A percentile compares a stretch with the other conserved stretches of the same genome.
phyloP scores from a whole-genome alignment of 2,113 vertebrate genomes.

The Heliornis fulica region DNA sequence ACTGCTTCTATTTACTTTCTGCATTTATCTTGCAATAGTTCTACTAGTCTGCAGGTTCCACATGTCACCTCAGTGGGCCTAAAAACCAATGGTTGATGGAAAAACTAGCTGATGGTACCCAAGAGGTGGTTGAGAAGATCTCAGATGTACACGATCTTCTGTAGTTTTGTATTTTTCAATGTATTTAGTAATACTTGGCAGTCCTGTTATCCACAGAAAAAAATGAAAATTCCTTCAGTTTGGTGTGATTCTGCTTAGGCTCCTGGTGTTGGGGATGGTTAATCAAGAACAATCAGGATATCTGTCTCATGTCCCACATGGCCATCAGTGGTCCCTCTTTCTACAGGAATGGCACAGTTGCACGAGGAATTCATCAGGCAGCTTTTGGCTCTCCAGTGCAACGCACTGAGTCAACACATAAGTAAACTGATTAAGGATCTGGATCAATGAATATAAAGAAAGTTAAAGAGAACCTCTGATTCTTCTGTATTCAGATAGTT shows the following conservation, averaged over 20 bases:
- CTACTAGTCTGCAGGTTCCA: background rate
- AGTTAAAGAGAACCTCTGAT: background rate
- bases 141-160: background rate
- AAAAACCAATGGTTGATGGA: background rate
- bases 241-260: background rate
- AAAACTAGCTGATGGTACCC: background rate
- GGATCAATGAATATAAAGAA: background rate
- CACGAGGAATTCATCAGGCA: background rate
- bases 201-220: background rate
- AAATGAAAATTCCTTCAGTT: background rate
- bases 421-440: background rate
- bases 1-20: background rate
- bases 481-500: background rate
- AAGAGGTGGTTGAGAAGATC: background rate
- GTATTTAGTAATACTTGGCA: background rate
- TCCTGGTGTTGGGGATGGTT: background rate
- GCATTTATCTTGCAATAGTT: background rate
- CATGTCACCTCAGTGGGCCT: background rate
- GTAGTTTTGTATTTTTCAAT: background rate
- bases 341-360: background rate
- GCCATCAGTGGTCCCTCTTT: background rate
- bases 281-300: background rate
- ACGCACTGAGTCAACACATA: background rate
- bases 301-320: background rate
- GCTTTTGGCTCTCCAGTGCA: background rate